These are phyloP conservation scores for Lordiphosa collinella DNA, from an alignment of 1,140 invertebrate genomes.

Conservation along the genomic window DNA sequence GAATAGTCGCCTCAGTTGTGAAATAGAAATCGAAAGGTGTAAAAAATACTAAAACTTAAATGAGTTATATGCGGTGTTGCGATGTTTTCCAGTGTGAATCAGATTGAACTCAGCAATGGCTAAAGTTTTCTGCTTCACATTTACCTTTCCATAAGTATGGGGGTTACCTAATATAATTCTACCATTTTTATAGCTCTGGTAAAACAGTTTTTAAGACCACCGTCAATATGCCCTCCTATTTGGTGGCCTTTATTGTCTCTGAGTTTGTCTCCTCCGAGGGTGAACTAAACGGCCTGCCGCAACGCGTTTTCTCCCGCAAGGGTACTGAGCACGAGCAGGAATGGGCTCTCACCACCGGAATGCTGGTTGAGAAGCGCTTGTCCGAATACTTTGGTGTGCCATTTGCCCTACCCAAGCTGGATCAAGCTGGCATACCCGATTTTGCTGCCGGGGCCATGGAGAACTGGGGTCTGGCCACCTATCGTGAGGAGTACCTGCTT, in stretches of 20 bases:
- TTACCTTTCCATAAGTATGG: too few species aligned
- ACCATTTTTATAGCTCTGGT: constrained; percentile 32
- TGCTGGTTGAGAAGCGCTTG: constrained; percentile 61
- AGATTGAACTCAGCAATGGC: too few species aligned
- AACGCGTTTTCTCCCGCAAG: constrained; percentile 67
- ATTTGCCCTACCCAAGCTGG: constrained; percentile 68
- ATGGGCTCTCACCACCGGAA: constrained; percentile 64
- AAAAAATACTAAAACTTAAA: too few species aligned
- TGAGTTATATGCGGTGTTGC: too few species aligned
- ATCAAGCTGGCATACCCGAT: constrained; percentile 71
- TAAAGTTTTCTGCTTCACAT: too few species aligned
- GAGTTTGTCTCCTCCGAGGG: constrained; percentile 81
- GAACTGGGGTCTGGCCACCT: constrained; percentile 77
- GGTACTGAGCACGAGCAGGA: constrained; percentile 64
- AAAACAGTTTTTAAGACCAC: constrained; percentile 50
- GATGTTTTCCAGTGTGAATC: too few species aligned
- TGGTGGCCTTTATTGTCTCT: constrained; percentile 76
- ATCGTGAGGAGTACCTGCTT: constrained; percentile 67
- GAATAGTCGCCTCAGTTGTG: too few species aligned
- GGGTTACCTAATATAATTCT: too few species aligned
- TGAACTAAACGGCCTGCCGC: constrained; percentile 66
- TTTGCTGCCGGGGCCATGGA: constrained; percentile 79
- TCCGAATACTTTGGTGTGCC: constrained; percentile 56
- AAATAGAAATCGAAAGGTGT: too few species aligned
- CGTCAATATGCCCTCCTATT: constrained; percentile 60